A percentile compares a stretch with the other conserved stretches of the same genome.
These are phyloP conservation scores for Hypomesus transpacificus DNA, from an alignment of 2,113 vertebrate species.

Conservation along the genomic window DNA sequence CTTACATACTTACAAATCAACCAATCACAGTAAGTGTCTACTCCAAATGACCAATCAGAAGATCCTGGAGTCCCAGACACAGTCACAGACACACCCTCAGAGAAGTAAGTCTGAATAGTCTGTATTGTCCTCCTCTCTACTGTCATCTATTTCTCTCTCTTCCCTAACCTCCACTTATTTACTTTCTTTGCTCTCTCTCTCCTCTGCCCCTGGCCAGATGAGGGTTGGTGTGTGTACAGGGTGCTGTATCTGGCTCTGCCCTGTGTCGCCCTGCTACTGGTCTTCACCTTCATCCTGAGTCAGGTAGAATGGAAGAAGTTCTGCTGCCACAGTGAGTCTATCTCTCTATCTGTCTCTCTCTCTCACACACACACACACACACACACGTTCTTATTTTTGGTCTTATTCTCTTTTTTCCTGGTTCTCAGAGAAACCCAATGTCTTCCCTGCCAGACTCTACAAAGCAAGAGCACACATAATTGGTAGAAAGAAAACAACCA, in stretches of 20 bases:
- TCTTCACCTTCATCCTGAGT: slow-evolving; percentile 28
- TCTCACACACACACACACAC: neutral
- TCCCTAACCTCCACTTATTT: neutral
- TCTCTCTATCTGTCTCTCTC: neutral
- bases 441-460: neutral
- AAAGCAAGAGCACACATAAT: slow-evolving; percentile 13
- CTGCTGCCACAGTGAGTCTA: slow-evolving; percentile 33
- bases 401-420: neutral
- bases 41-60: neutral
- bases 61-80: neutral
- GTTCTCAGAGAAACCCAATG: slow-evolving; percentile 31
- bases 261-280: slow-evolving; percentile 43
- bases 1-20: neutral
- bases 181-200: neutral
- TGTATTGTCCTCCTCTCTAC: neutral
- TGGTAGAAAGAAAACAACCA: slow-evolving; percentile 29
- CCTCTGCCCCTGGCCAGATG: slow-evolving; percentile 32
- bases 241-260: slow-evolving; percentile 56
- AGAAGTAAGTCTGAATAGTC: neutral
- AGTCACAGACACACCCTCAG: neutral
- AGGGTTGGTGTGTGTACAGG: slow-evolving; percentile 43
- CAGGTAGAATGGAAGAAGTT: slow-evolving; percentile 17
- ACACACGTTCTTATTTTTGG: neutral
- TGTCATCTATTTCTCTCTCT: slow-evolving; percentile 1
- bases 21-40: neutral